Conservation (phyloP, 2,888 invertebrate genomes). For the Tachystola acroxantha region DNA sequence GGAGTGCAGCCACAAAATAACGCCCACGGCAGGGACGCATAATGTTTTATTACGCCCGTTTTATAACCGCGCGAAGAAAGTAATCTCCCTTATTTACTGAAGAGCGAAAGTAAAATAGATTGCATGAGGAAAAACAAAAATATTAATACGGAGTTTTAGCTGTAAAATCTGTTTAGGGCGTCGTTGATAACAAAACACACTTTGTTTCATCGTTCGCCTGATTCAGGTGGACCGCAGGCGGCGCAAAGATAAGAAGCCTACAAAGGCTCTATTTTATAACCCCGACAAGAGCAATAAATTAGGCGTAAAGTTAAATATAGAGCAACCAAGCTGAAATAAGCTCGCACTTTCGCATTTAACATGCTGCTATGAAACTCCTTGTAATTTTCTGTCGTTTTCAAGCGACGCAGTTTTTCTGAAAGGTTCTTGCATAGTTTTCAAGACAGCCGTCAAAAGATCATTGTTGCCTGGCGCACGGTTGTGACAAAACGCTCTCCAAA, state of each 20-base stretch:
- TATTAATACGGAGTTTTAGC: constrained; percentile 33
- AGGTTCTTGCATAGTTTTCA: constrained; percentile 34
- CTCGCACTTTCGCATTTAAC: background rate
- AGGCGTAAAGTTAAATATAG: constrained; percentile 3
- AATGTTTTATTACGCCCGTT: constrained; percentile 66
- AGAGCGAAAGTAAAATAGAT: constrained; percentile 48
- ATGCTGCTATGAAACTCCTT: constrained; percentile 28
- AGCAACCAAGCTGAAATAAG: constrained; percentile 3
- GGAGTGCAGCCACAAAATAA: constrained; percentile 58
- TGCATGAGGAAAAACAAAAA: constrained; percentile 37
- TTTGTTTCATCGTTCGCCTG: constrained; percentile 1
- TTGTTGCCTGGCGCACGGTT: constrained; percentile 47
- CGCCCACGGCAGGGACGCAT: constrained; percentile 46
- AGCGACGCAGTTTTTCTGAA: constrained; percentile 28
- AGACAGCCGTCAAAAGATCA: constrained; percentile 61
- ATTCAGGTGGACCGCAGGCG: constrained; percentile 8
- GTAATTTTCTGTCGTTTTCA: constrained; percentile 47
- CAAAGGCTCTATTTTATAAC: constrained; percentile 7
- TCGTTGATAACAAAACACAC: constrained; percentile 6
- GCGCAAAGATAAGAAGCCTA: constrained; percentile 5
- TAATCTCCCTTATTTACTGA: constrained; percentile 63
- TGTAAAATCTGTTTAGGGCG: constrained; percentile 19
- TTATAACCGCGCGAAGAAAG: constrained; percentile 63
- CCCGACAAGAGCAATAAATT: constrained; percentile 6
- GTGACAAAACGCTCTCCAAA: constrained; percentile 48